A percentile compares a stretch with the other conserved stretches of the same genome.
These are phyloP conservation scores for Regulus satrapa DNA, from an alignment of 2,113 vertebrate species.

Conservation along the genomic window DNA sequence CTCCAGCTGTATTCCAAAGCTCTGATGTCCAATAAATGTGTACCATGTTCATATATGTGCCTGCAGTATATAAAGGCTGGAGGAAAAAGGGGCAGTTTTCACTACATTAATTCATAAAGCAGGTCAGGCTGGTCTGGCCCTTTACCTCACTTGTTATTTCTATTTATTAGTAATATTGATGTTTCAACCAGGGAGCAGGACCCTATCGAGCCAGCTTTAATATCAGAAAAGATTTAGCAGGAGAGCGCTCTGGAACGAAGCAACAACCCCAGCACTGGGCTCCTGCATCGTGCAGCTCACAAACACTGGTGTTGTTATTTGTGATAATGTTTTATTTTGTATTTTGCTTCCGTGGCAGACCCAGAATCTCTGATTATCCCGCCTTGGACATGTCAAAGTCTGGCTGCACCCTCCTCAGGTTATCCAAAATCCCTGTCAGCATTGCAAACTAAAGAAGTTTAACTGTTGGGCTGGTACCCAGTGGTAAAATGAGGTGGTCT, in stretches of 20 bases:
- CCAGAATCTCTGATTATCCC: neutral
- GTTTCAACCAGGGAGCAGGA: slow-evolving; percentile 53
- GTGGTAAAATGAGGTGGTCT: neutral
- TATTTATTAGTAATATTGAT: slow-evolving; percentile 62
- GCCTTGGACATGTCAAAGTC: rapidly evolving
- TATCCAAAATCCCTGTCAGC: neutral
- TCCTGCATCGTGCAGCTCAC: neutral
- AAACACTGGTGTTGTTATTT: neutral
- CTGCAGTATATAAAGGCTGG: neutral
- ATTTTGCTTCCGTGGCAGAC: neutral
- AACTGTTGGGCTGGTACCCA: neutral
- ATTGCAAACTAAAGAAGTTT: neutral
- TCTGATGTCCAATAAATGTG: neutral
- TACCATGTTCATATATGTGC: neutral
- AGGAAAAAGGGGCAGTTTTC: slow-evolving; percentile 24
- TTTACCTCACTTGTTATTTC: slow-evolving; percentile 51
- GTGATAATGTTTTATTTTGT: neutral
- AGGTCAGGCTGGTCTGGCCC: slow-evolving; percentile 22
- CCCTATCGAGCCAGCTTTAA: slow-evolving; percentile 36
- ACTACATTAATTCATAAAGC: slow-evolving; percentile 49
- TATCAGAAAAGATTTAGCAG: slow-evolving; percentile 27
- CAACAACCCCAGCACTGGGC: neutral
- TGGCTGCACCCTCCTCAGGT: neutral
- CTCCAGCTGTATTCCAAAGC: neutral
- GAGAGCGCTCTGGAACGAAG: neutral